phyloP scores from a whole-genome alignment of 2,888 invertebrate genomes.

The Bellardia pandia region DNA sequence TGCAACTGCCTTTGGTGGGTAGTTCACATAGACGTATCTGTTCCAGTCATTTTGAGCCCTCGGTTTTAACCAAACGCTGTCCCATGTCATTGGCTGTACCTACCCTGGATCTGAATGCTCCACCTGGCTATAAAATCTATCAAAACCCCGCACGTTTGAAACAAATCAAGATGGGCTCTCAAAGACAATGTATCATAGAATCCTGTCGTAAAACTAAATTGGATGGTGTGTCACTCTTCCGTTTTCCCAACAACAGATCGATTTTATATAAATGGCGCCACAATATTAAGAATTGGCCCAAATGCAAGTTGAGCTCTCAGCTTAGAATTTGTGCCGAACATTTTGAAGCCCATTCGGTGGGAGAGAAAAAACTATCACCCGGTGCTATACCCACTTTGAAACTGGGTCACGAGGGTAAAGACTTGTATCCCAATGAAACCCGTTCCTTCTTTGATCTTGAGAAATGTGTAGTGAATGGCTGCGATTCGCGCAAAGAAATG shows the following conservation, averaged over 20 bases:
- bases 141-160: conserved; percentile 80
- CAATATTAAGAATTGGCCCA: conserved; percentile 78
- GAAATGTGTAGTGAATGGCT: conserved; percentile 77
- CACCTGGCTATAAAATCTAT: conserved; percentile 80
- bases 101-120: conserved; percentile 79
- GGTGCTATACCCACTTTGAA: conserved; percentile 81
- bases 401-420: conserved; percentile 77
- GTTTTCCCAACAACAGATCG: conserved; percentile 78
- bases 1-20: conserved; percentile 79
- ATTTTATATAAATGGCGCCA: conserved; percentile 81
- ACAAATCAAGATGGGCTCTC: conserved; percentile 78
- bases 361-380: conserved; percentile 77
- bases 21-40: conserved; percentile 80
- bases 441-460: conserved; percentile 79
- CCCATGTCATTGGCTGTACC: conserved; percentile 80
- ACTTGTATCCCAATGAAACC: conserved; percentile 80
- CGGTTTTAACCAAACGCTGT: conserved; percentile 81
- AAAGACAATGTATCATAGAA: conserved; percentile 79
- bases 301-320: conserved; percentile 76
- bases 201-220: conserved; percentile 78
- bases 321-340: conserved; percentile 80
- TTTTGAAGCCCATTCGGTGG: conserved; percentile 81
- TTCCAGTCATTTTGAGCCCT: conserved; percentile 80
- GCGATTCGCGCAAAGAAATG: conserved; percentile 77
- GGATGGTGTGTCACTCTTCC: conserved; percentile 80